These are phyloP conservation scores for Tyto alba DNA, from an alignment of 2,113 vertebrate genomes.

Conservation along the genomic window DNA sequence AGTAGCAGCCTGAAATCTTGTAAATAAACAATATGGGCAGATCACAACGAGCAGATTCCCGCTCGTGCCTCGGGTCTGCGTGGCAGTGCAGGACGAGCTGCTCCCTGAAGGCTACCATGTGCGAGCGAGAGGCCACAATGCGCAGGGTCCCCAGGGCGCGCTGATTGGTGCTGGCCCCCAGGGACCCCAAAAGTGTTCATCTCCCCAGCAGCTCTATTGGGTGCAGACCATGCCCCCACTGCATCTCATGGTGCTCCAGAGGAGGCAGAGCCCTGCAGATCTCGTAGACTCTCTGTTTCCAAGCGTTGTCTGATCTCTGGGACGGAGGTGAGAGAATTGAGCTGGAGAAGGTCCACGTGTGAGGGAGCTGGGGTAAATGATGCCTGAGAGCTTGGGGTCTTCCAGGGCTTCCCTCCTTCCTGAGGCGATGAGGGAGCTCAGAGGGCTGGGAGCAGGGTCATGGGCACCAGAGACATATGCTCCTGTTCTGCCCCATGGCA, in stretches of 20 bases:
- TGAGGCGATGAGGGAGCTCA: not conserved
- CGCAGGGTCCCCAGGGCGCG: rapidly evolving
- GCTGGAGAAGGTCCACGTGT: not conserved
- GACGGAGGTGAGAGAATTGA: not conserved
- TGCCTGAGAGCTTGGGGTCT: not conserved
- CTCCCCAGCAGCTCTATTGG: not conserved
- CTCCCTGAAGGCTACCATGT: not conserved
- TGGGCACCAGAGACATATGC: not conserved
- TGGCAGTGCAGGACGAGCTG: not conserved
- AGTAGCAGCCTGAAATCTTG: not conserved
- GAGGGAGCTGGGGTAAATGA: not conserved
- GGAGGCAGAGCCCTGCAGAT: not conserved
- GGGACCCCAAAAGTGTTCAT: rapidly evolving
- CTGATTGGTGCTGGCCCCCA: not conserved
- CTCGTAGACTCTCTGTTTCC: not conserved
- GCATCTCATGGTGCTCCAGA: rapidly evolving
- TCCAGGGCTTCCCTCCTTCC: not conserved
- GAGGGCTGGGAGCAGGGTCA: not conserved
- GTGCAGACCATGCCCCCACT: not conserved
- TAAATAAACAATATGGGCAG: not conserved
- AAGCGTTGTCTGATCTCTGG: rapidly evolving
- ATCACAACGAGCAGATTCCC: not conserved
- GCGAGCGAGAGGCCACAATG: rapidly evolving
- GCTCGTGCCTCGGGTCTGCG: not conserved
- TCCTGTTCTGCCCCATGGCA: not conserved